These are phyloP conservation scores for Chouioia cunea DNA, from an alignment of 2,888 invertebrate species.

Conservation along the genomic window DNA sequence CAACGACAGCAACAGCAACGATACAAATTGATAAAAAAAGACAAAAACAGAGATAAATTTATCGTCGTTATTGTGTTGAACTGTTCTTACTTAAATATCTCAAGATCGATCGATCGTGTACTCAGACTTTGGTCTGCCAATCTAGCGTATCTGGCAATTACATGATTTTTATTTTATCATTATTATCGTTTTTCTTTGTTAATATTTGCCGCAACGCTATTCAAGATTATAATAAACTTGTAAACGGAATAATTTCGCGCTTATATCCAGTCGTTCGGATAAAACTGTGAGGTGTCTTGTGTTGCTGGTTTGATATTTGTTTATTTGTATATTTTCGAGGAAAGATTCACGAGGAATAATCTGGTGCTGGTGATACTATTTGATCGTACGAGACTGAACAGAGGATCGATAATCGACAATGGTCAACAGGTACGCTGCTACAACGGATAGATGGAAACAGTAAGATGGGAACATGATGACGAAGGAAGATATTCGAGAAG, in stretches of 20 bases:
- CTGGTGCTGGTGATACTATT: no score
- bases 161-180: conserved; percentile 12
- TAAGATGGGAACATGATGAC: conserved; percentile 14
- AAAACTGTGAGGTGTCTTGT: conserved; percentile 17
- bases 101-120: conserved; percentile 37
- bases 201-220: neutral
- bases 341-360: neutral
- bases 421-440: neutral
- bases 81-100: conserved; percentile 26
- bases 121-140: conserved; percentile 31
- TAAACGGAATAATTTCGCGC: conserved; percentile 20
- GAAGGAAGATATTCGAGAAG: neutral
- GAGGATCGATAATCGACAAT: neutral
- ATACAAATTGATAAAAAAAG: no score
- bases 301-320: neutral
- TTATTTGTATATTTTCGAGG: conserved; percentile 12
- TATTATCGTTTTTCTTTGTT: neutral
- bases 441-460: neutral
- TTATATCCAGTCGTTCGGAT: conserved; percentile 28
- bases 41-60: conserved; percentile 32
- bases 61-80: conserved; percentile 12
- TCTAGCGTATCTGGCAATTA: conserved; percentile 14
- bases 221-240: conserved; percentile 6
- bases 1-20: no score
- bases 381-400: no score